Percentiles rank a stretch among this genome's conserved stretches.
These are phyloP conservation scores for Hemibagrus wyckioides DNA, from an alignment of 2,113 vertebrate species.

Conservation along the genomic window DNA sequence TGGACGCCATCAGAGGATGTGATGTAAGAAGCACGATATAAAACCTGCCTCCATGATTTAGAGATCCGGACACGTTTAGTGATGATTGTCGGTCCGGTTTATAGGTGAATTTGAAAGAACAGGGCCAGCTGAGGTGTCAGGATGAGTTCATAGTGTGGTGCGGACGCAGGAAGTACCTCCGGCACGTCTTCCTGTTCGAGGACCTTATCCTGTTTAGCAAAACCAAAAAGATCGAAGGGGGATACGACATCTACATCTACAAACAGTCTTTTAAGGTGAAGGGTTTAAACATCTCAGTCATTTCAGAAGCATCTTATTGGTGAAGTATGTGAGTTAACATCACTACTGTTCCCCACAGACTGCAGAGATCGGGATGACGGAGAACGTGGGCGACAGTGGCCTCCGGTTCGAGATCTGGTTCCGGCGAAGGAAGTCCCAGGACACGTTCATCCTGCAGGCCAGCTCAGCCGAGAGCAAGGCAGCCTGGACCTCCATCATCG, in stretches of 20 bases:
- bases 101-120: slow-evolving; percentile 84
- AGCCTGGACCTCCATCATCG: slow-evolving; percentile 77
- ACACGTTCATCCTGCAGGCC: slow-evolving; percentile 82
- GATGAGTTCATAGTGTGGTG: slow-evolving; percentile 83
- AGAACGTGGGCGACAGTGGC: slow-evolving; percentile 81
- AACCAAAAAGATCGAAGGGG: slow-evolving; percentile 80
- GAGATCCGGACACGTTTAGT: background rate
- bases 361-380: slow-evolving; percentile 83
- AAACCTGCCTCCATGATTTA: slow-evolving; percentile 51
- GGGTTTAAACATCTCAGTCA: slow-evolving; percentile 6
- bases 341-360: slow-evolving; percentile 64
- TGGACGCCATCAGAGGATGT: slow-evolving; percentile 94
- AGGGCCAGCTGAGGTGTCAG: slow-evolving; percentile 81
- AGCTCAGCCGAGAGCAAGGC: slow-evolving; percentile 76
- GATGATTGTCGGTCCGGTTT: slow-evolving; percentile 41
- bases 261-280: slow-evolving; percentile 84
- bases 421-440: slow-evolving; percentile 79
- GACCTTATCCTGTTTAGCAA: slow-evolving; percentile 87
- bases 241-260: slow-evolving; percentile 81
- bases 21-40: slow-evolving; percentile 75
- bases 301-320: background rate
- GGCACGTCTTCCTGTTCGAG: slow-evolving; percentile 84
- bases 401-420: slow-evolving; percentile 88
- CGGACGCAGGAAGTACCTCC: slow-evolving; percentile 81
- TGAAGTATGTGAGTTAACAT: background rate